These are phyloP conservation scores for Pecten maximus DNA, from an alignment of 2,888 invertebrate genomes.

Conservation along the genomic window DNA sequence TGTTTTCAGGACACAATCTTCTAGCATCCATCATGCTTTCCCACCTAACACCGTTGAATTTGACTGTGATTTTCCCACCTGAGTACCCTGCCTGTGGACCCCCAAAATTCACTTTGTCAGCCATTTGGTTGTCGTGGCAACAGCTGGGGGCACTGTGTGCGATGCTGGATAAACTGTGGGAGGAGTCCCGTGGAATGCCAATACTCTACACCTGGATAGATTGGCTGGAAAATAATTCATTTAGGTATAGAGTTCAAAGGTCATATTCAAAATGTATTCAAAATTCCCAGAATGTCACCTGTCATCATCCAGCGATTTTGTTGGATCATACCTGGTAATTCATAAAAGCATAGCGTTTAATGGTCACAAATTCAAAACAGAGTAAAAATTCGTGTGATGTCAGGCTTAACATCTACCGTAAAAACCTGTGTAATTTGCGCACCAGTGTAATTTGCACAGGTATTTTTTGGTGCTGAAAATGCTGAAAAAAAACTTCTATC, in stretches of 20 bases:
- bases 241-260: conserved; percentile 59
- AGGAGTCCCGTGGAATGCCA: conserved; percentile 64
- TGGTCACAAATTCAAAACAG: too few relatives aligned
- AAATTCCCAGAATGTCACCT: too few relatives aligned
- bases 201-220: conserved; percentile 76
- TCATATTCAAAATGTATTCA: too few relatives aligned
- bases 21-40: conserved; percentile 65
- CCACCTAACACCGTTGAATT: conserved; percentile 70
- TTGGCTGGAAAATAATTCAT: conserved; percentile 73
- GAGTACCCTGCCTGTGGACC: conserved; percentile 71
- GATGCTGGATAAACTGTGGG: conserved; percentile 72
- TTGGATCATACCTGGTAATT: too few relatives aligned
- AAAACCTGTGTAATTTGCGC: too few relatives aligned
- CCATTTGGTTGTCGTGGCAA: conserved; percentile 68
- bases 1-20: conserved; percentile 64
- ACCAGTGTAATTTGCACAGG: too few relatives aligned
- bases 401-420: too few relatives aligned
- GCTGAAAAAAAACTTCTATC: too few relatives aligned
- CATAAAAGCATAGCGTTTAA: too few relatives aligned
- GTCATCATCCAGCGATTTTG: too few relatives aligned
- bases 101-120: conserved; percentile 70
- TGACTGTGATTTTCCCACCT: conserved; percentile 71
- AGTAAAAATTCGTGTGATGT: too few relatives aligned
- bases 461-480: too few relatives aligned
- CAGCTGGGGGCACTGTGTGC: conserved; percentile 70